Percentiles rank a stretch among this genome's conserved stretches.
These are phyloP conservation scores for Hololepta plana DNA, from an alignment of 2,888 invertebrate species.

Conservation along the genomic window DNA sequence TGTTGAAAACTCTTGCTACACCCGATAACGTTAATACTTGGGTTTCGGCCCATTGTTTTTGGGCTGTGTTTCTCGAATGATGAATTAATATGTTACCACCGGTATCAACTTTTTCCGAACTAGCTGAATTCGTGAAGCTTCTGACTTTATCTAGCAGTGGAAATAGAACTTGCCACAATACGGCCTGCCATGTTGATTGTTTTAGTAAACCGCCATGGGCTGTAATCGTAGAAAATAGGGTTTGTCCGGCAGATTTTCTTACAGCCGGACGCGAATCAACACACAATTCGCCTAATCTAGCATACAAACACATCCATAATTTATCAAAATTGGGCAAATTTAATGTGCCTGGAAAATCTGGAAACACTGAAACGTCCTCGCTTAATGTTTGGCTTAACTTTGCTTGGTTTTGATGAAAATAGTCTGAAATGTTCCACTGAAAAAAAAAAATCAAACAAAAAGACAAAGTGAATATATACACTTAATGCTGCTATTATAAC, in stretches of 20 bases:
- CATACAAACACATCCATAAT: constrained; percentile 91
- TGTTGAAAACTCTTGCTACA: constrained; percentile 83
- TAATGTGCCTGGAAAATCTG: constrained; percentile 66
- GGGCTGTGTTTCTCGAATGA: constrained; percentile 95
- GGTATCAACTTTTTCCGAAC: constrained; percentile 68
- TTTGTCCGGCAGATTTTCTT: constrained; percentile 92
- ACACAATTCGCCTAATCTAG: constrained; percentile 74
- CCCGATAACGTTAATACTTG: constrained; percentile 82
- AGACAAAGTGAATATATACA: constrained; percentile 6
- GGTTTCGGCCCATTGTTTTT: constrained; percentile 98
- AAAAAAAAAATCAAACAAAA: constrained; percentile 16
- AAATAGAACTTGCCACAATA: constrained; percentile 90
- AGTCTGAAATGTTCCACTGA: constrained; percentile 98
- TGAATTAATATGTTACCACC: constrained; percentile 89
- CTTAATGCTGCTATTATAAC: constrained; percentile 1
- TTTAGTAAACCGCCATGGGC: constrained; percentile 84
- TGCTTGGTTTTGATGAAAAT: constrained; percentile 87
- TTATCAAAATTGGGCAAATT: constrained; percentile 81
- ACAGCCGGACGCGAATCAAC: constrained; percentile 92
- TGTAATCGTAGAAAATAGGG: constrained; percentile 90
- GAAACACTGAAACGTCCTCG: constrained; percentile 57
- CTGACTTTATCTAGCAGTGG: constrained; percentile 87
- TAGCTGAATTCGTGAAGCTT: constrained; percentile 48
- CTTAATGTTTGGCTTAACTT: constrained; percentile 56
- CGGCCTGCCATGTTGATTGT: constrained; percentile 81